These are phyloP conservation scores for Mesorhabditis sp. DNA, from an alignment of 2,888 invertebrate species.

Conservation along the genomic window DNA sequence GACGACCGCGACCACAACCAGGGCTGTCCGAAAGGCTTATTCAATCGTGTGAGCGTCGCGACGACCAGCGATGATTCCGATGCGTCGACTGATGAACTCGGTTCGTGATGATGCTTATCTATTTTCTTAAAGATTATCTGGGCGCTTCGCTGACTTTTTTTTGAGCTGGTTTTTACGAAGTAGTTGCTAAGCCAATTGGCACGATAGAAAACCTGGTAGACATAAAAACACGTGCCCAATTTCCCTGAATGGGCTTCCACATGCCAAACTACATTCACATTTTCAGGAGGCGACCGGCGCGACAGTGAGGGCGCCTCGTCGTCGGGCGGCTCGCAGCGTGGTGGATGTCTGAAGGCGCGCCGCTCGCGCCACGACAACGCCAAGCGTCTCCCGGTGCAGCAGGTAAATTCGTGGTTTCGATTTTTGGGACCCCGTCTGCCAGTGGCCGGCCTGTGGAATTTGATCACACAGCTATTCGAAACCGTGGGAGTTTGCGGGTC, in stretches of 20 bases:
- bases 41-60: neutral
- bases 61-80: constrained; percentile 3
- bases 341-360: neutral
- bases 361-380: neutral
- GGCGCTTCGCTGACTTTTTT: neutral
- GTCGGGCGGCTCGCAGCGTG: neutral
- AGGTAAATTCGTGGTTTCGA: neutral
- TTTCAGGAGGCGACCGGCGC: constrained; percentile 2
- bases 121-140: no score
- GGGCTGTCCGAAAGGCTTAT: neutral
- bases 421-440: neutral
- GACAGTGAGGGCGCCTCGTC: constrained; percentile 5
- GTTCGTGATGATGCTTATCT: neutral
- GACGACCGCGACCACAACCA: neutral
- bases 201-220: no score
- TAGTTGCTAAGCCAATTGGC: no score
- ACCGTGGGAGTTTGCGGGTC: no score
- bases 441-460: no score
- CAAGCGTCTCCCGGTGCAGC: neutral
- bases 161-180: neutral
- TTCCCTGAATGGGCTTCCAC: neutral
- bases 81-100: constrained; percentile 1
- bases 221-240: no score
- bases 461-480: no score
- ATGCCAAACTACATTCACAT: neutral